These are phyloP conservation scores for Drosophila mauritiana DNA, from an alignment of 1,140 invertebrate species.

Conservation along the genomic window DNA sequence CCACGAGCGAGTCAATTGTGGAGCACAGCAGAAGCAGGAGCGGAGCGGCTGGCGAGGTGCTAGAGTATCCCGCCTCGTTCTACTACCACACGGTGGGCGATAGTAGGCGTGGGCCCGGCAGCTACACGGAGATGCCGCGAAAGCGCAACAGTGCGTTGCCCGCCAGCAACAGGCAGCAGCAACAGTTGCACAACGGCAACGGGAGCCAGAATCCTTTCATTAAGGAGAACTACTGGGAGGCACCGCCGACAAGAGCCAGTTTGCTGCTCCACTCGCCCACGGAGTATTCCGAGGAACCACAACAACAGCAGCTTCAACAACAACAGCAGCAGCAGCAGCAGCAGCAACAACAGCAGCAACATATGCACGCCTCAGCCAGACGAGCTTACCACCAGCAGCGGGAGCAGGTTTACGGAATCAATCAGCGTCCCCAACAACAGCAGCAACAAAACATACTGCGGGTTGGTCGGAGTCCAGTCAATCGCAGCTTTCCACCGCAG, in stretches of 20 bases:
- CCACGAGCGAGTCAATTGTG: slow-evolving; percentile 13
- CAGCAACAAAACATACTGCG: slow-evolving; percentile 57
- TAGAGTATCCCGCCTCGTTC: slow-evolving; percentile 66
- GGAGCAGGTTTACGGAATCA: slow-evolving; percentile 60
- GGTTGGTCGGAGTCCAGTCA: slow-evolving; percentile 74
- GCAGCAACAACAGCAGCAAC: slow-evolving; percentile 54
- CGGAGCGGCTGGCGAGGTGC: slow-evolving; percentile 38
- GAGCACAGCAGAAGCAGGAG: slow-evolving; percentile 18
- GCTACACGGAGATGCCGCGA: slow-evolving; percentile 83
- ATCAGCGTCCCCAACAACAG: slow-evolving; percentile 43
- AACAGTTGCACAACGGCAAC: slow-evolving; percentile 47
- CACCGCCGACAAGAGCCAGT: slow-evolving; percentile 59
- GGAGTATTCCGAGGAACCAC: slow-evolving; percentile 56
- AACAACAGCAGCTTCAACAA: slow-evolving; percentile 40
- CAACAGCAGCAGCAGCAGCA: slow-evolving; percentile 42
- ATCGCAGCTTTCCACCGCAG: slow-evolving; percentile 43
- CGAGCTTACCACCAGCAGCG: slow-evolving; percentile 68
- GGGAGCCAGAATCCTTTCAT: slow-evolving; percentile 79
- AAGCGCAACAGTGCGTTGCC: slow-evolving; percentile 63
- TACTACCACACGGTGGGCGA: slow-evolving; percentile 66
- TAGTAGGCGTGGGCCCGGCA: slow-evolving; percentile 41
- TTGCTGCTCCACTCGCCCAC: slow-evolving; percentile 66
- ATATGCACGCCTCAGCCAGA: slow-evolving; percentile 53
- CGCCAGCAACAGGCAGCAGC: slow-evolving; percentile 48
- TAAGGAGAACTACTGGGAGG: slow-evolving; percentile 83